Conservation (phyloP, 2,113 vertebrate genomes). For the Daboia siamensis region DNA sequence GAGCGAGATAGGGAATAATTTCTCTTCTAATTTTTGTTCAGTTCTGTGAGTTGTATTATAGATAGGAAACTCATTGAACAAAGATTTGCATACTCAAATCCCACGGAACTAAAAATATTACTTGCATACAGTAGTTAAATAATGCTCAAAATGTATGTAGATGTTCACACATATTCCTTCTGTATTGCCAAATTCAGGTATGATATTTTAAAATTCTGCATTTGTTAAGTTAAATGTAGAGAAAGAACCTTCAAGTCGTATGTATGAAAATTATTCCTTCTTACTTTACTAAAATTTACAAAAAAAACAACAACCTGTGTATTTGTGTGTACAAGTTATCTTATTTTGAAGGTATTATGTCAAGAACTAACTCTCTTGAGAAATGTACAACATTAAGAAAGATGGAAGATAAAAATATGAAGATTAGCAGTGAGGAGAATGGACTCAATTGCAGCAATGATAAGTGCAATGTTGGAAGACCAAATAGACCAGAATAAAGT, state of each 20-base stretch:
- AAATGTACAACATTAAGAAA: not conserved
- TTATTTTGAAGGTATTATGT: not conserved
- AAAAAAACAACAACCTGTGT: not conserved
- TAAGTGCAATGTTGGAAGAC: not conserved
- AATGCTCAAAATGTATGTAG: not conserved
- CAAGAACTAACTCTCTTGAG: not conserved
- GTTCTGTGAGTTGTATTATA: not conserved
- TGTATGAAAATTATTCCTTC: not conserved
- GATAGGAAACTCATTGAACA: not conserved
- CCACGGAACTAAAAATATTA: not conserved
- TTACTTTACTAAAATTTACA: not conserved
- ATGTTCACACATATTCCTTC: not conserved
- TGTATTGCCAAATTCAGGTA: not conserved
- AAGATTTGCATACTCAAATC: not conserved
- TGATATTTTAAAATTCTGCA: not conserved
- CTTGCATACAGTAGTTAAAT: not conserved
- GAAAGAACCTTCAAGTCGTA: not conserved
- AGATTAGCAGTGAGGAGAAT: not conserved
- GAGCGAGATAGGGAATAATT: not conserved
- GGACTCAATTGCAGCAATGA: not conserved
- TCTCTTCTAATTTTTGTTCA: not conserved
- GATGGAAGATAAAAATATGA: not conserved
- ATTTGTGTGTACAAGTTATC: not conserved
- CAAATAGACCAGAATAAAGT: not conserved
- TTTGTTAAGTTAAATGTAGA: not conserved